Percentiles rank a stretch among this genome's conserved stretches.
Conservation (phyloP, 1,140 invertebrate species). For the Spodoptera frugiperda region DNA sequence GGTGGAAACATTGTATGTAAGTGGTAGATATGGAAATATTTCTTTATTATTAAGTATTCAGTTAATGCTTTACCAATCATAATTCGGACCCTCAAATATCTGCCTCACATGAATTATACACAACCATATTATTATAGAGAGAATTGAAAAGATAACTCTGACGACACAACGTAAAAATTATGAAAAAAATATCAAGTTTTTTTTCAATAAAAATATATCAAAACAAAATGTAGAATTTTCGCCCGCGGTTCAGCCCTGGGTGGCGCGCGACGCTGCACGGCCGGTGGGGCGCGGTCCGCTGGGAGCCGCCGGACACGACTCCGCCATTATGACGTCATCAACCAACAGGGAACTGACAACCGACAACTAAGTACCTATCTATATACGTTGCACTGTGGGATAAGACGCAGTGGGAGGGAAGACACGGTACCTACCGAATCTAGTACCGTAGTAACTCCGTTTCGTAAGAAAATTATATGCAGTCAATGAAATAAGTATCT, state of each 20-base stretch:
- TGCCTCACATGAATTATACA: too few species aligned
- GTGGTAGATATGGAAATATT: too few species aligned
- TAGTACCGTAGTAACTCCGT: too few species aligned
- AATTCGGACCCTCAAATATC: not conserved
- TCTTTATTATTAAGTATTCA: not conserved
- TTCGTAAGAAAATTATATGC: too few species aligned
- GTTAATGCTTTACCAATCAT: not conserved
- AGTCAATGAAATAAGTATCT: too few species aligned
- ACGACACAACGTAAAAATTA: too few species aligned
- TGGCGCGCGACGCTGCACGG: not conserved
- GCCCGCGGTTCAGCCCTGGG: conserved; percentile 23
- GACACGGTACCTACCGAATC: not conserved
- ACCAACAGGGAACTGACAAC: not conserved
- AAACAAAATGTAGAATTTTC: not conserved
- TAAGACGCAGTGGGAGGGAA: not conserved
- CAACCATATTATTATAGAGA: too few species aligned
- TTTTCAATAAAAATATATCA: too few species aligned
- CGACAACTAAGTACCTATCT: not conserved
- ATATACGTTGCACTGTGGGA: not conserved
- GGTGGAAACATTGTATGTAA: not conserved
- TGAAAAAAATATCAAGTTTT: too few species aligned
- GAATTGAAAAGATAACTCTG: too few species aligned
- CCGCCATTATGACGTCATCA: conserved; percentile 49
- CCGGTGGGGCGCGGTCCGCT: conserved; percentile 36
- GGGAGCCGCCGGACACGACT: conserved; percentile 50